Evolutionary conservation across 2,113 vertebrate genomes (phyloP).

Genomic region (Rhineura floridana): DNA sequence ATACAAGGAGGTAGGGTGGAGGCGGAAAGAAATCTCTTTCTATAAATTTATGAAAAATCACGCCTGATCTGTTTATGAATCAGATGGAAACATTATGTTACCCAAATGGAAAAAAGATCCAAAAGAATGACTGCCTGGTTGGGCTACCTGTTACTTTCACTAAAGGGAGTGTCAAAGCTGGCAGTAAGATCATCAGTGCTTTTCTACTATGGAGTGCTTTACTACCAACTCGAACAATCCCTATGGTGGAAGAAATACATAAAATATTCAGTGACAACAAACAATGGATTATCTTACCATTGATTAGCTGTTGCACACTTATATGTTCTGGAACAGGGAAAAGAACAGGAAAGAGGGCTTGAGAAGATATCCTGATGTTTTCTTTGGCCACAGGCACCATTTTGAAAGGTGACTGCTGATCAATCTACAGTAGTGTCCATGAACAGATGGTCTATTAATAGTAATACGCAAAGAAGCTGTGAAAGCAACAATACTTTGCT

Average conservation of each 20-base stretch:
- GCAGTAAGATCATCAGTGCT: background rate
- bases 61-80: background rate
- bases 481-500: background rate
- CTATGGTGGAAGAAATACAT: conserved; percentile 16
- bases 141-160: background rate
- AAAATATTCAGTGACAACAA: conserved; percentile 11
- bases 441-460: background rate
- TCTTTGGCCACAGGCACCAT: background rate
- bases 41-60: background rate
- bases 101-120: background rate
- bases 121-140: background rate
- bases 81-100: background rate
- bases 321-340: background rate
- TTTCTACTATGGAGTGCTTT: background rate
- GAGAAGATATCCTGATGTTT: background rate
- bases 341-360: too few relatives aligned
- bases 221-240: background rate
- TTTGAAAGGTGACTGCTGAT: background rate
- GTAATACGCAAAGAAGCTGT: background rate
- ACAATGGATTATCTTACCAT: conserved; percentile 1
- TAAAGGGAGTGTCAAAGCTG: background rate
- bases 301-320: background rate
- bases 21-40: background rate
- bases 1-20: background rate
- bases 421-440: background rate